These are phyloP conservation scores for Brachyhypopomus occidentalis DNA, from an alignment of 2,113 vertebrate species.

Conservation along the genomic window DNA sequence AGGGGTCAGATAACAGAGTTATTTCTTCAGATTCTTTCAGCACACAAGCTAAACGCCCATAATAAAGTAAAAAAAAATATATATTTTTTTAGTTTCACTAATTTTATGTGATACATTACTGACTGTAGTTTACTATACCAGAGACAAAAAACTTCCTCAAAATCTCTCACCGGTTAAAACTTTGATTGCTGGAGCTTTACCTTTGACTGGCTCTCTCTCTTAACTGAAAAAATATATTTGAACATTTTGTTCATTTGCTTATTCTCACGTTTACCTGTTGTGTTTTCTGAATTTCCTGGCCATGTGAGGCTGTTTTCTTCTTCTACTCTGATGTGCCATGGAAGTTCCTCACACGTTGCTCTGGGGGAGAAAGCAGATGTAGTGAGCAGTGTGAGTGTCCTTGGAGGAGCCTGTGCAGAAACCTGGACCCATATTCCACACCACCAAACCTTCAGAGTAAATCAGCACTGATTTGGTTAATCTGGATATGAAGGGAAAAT, in stretches of 20 bases:
- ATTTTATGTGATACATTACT: neutral
- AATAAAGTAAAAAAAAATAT: too few species aligned
- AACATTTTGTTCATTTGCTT: neutral
- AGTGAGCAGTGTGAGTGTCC: conserved; percentile 39
- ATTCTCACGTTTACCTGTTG: neutral
- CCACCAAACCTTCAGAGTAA: conserved; percentile 7
- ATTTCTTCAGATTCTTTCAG: neutral
- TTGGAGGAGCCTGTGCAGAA: conserved; percentile 60
- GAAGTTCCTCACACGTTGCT: neutral
- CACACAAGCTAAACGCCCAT: neutral
- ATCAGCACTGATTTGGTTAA: neutral
- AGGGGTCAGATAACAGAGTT: neutral
- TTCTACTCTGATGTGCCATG: neutral
- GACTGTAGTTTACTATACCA: neutral
- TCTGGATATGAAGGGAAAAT: conserved; percentile 23
- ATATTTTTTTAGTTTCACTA: neutral
- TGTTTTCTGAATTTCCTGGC: neutral
- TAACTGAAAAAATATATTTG: neutral
- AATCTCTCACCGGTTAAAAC: neutral
- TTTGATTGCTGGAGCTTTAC: neutral
- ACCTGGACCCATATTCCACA: neutral
- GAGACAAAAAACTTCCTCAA: neutral
- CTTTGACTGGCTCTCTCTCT: neutral
- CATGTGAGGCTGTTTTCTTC: neutral
- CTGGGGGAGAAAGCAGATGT: neutral